Evolutionary conservation across 1,140 invertebrate species (phyloP).

Genomic region (Trissolcus basalis): DNA sequence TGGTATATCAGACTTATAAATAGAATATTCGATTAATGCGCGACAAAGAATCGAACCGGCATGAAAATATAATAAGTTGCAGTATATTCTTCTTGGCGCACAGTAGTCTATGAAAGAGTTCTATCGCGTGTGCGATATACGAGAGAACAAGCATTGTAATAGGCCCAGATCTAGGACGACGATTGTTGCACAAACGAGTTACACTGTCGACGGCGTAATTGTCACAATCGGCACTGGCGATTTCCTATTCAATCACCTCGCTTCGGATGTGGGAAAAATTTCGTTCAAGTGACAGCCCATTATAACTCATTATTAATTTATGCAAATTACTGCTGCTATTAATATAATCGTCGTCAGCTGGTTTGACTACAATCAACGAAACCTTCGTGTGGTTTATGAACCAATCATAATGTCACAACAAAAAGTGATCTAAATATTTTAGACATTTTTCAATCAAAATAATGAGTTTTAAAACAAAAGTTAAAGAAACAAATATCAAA

Average conservation of each 20-base stretch:
- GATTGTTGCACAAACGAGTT: conserved; percentile 48
- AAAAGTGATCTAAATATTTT: too few species aligned
- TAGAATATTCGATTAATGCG: neutral
- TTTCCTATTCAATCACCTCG: conserved; percentile 46
- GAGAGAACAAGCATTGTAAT: conserved; percentile 54
- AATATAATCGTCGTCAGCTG: neutral
- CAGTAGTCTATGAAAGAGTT: conserved; percentile 32
- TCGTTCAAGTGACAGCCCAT: conserved; percentile 17
- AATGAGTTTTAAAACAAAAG: too few species aligned
- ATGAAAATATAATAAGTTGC: conserved; percentile 19
- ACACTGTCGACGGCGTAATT: conserved; percentile 49
- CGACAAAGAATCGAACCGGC: conserved; percentile 2
- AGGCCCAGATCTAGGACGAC: conserved; percentile 54
- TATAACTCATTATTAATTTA: conserved; percentile 30
- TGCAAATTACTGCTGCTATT: conserved; percentile 22
- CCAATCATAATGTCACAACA: too few species aligned
- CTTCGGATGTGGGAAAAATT: conserved; percentile 46
- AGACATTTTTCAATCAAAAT: too few species aligned
- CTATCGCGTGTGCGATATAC: conserved; percentile 53
- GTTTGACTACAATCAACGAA: too few species aligned
- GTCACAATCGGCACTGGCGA: conserved; percentile 53
- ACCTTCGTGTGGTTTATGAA: too few species aligned
- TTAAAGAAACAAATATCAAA: too few species aligned
- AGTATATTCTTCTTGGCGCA: conserved; percentile 20
- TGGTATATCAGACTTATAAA: too few species aligned